phyloP scores from a whole-genome alignment of 2,888 invertebrate species.

The Endotricha flammealis region DNA sequence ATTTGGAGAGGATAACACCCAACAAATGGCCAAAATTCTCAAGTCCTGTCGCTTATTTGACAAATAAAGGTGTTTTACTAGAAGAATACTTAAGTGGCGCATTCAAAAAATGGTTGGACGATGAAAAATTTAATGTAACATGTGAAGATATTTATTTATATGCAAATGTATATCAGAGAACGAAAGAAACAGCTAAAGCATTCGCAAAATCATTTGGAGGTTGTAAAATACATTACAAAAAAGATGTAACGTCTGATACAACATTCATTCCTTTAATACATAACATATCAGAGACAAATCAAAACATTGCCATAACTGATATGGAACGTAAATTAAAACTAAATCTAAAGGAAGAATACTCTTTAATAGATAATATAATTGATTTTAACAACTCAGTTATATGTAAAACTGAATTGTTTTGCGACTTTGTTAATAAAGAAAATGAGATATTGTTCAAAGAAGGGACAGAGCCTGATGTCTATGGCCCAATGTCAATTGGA shows the following conservation, averaged over 20 bases:
- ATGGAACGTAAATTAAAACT: conserved; percentile 40
- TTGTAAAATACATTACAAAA: conserved; percentile 40
- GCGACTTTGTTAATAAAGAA: conserved; percentile 36
- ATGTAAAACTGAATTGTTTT: conserved; percentile 37
- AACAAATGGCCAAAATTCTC: conserved; percentile 44
- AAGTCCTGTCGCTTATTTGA: conserved; percentile 37
- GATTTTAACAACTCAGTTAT: conserved; percentile 40
- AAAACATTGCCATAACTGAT: conserved; percentile 28
- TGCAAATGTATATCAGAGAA: conserved; percentile 51
- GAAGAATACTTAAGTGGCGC: conserved; percentile 54
- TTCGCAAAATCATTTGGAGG: conserved; percentile 42
- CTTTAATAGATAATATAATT: conserved; percentile 40
- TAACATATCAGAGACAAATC: conserved; percentile 32
- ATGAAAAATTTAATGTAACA: conserved; percentile 31
- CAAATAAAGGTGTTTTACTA: conserved; percentile 45
- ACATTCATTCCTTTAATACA: conserved; percentile 43
- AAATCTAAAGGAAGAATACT: conserved; percentile 33
- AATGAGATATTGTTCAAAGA: conserved; percentile 32
- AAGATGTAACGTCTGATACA: conserved; percentile 36
- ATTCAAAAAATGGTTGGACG: conserved; percentile 44
- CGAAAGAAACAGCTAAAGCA: conserved; percentile 43
- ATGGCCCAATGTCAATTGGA: conserved; percentile 41
- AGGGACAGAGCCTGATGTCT: conserved; percentile 42
- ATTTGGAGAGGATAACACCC: conserved; percentile 33
- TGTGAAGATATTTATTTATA: conserved; percentile 38